Base-by-base conservation (phyloP, 2,888 invertebrate species). In the Taenaris catops region DNA sequence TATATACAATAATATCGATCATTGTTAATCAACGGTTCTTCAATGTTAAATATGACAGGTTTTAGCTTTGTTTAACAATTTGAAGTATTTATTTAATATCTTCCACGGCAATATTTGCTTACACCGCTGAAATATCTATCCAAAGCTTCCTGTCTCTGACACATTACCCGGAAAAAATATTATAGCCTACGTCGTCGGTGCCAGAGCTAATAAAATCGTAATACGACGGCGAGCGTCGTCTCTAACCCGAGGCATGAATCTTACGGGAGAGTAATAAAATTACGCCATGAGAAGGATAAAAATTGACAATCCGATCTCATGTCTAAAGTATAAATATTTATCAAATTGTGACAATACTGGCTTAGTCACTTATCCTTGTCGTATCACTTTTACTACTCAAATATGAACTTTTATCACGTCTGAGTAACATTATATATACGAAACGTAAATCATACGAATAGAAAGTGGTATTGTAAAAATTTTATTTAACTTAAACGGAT, bases 121-220 rank as follows among this genome's bases (percentile, higher is more conserved):
- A 7, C 7, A 6, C 7, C 53, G 58, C 55, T 61, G 65, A 63
- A 53, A 58, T 65, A 69, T 63, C 55, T 50, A 43, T 33, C 38
- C 33, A 45, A 40, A 44, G 35, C 39, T 42, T 44, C 34, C 41
- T 41, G 42, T 36, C 40, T 34, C 25, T 14, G 10, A 34, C 16
- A 64, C 58, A 65, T 72, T 65, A 70, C 72, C 65, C 61, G 52
- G 57, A 58, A 66, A 70, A 78, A 71, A 70, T 75, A 72, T 70
- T 66, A 63, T 65, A 61, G 62, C 61, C 58, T 55, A 53, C 60
- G 59, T 47, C 49, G 53, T 46, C 59, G 58, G 50, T 60, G 60
- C 58, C 53, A 51, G 44, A 49, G 54, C 63, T 76, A 75, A 74
- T 80, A 80, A 80, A 83, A 81, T 67, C 59, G 79, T 74, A 80